phyloP scores from a whole-genome alignment of 2,113 vertebrate genomes.

The Cyphomyrus discorhynchus region DNA sequence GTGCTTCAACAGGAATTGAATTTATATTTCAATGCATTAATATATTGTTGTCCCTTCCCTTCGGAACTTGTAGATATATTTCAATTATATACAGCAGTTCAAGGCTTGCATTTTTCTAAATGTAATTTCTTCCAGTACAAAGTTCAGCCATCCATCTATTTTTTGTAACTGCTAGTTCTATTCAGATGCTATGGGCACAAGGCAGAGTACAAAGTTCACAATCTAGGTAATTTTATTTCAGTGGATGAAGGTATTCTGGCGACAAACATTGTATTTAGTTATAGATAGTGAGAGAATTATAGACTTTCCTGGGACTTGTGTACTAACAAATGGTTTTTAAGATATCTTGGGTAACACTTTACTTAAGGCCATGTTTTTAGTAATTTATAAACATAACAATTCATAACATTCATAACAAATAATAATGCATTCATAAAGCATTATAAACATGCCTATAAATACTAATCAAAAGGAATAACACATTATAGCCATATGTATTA shows the following conservation, averaged over 20 bases:
- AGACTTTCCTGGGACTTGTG: background rate
- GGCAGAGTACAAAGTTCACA: background rate
- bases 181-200: background rate
- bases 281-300: background rate
- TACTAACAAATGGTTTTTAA: background rate
- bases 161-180: background rate
- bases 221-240: background rate
- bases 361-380: too few relatives aligned
- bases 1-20: background rate
- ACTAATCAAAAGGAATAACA: too few relatives aligned
- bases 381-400: too few relatives aligned
- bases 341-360: too few relatives aligned
- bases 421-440: too few relatives aligned
- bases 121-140: background rate
- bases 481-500: too few relatives aligned
- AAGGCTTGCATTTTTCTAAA: background rate
- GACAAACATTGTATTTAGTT: background rate
- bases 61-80: background rate
- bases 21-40: background rate
- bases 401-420: too few relatives aligned
- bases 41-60: background rate
- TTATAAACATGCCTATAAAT: too few relatives aligned
- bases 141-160: background rate
- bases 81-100: background rate
- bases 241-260: background rate